Evolutionary conservation across 2,888 invertebrate species (phyloP), one percentile per base, ranked within the genome.

Genomic region (Cryptocephalus moraei): DNA sequence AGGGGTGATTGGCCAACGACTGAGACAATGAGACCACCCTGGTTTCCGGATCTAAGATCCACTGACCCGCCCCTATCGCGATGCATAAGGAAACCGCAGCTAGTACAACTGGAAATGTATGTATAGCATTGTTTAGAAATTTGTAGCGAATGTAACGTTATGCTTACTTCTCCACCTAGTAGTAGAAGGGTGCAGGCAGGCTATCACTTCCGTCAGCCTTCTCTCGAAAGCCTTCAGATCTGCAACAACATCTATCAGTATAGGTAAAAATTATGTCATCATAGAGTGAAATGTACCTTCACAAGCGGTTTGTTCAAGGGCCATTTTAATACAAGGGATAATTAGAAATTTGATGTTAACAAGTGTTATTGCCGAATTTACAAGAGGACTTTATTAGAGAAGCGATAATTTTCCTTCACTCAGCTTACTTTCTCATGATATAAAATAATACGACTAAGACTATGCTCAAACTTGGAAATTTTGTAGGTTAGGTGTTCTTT

Each of bases 181-280:
- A 45, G 96, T 94, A 41, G 91, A 85, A 33, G 97, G 97, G 67
- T 94, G 91, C 58, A 96, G 80, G 67, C 93, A 91, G 57, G 91
- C 86, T 66, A 99, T 94, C 11, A 97, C 96, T 77, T 99, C 97
- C 1, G 95, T 97, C 22, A 99, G 75, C 46, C 97, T 81, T 56
- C 96, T 81, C 73, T 99, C 97, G 71, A 97, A 97, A 36, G 96
- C 96, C 73, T 96, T 97, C 60, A 99, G 77, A 79, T 99, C 97
- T 90, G 74, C 65, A 74, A 76, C 59, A 57, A 64, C 60, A 65
- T 65, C 65, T 66, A 61, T 58, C 60, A 65, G 68, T 67, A 22
- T 22, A 22, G 22, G 2, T 22, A 22, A 22, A 22, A 2, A 6
- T 4, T 22, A 22, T 6, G 6, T 22, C 22, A 4, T 22, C 2